Conservation (phyloP, 30 jellyfish, hydroid and myxozoan genomes). For the Nemopilema nomurai region DNA sequence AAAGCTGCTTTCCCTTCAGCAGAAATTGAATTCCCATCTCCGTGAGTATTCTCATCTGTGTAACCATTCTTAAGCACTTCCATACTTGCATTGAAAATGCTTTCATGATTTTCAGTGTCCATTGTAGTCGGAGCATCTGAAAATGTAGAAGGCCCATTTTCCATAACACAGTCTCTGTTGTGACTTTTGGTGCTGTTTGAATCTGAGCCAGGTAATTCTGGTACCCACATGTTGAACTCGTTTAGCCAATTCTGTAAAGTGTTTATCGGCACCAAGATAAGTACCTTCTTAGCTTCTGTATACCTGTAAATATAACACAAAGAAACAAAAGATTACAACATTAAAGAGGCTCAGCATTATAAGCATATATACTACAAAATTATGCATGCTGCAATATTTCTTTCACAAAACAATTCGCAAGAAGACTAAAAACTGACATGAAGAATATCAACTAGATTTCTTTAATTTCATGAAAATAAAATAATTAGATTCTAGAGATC, state of each 20-base stretch:
- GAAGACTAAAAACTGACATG: background rate
- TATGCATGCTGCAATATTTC: background rate
- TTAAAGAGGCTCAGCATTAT: background rate
- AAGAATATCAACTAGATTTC: background rate
- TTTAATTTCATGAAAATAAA: background rate
- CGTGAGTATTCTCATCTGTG: background rate
- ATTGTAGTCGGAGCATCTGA: background rate
- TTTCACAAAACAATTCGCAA: too few relatives aligned
- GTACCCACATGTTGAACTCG: constrained; percentile 94
- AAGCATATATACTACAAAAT: background rate
- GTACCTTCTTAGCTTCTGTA: constrained; percentile 79
- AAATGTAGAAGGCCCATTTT: background rate
- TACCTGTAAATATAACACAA: constrained; percentile 10
- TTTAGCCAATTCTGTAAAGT: constrained; percentile 89
- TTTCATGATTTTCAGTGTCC: background rate
- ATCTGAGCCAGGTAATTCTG: constrained; percentile 38
- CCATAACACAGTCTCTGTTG: background rate
- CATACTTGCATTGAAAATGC: background rate
- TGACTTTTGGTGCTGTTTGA: background rate
- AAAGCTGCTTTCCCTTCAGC: background rate
- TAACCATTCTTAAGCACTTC: background rate
- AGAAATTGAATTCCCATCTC: background rate
- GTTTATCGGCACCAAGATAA: constrained; percentile 86
- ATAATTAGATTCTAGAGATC: too few relatives aligned
- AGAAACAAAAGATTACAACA: background rate